phyloP scores from a whole-genome alignment of 2,797 vertebrate genomes.

The Micropoecilia bifurca region DNA sequence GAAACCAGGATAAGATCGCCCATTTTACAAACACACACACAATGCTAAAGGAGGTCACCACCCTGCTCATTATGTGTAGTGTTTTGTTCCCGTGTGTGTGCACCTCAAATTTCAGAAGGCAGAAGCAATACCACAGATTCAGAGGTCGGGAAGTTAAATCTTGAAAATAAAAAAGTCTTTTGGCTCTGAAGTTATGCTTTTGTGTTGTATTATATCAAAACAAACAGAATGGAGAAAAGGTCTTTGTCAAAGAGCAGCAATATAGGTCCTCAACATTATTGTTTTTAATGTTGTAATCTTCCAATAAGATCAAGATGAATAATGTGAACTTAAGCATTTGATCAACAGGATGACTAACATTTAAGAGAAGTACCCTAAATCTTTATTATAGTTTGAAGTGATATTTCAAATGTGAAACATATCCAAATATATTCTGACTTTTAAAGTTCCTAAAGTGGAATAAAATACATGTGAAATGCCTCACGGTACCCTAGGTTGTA shows the following conservation, averaged over 20 bases:
- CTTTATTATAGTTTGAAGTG: not conserved
- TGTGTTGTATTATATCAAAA: not conserved
- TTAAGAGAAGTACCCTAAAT: not conserved
- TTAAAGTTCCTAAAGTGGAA: constrained; percentile 43
- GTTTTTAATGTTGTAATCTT: not conserved
- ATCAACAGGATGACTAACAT: not conserved
- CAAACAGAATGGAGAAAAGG: not conserved
- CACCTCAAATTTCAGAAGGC: constrained; percentile 57
- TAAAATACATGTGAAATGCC: constrained; percentile 43
- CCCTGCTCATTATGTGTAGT: constrained; percentile 67
- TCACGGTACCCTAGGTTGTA: constrained; percentile 43
- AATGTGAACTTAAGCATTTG: constrained; percentile 3
- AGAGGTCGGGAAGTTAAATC: constrained; percentile 16
- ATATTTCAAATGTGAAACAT: constrained; percentile 7
- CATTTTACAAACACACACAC: constrained; percentile 55
- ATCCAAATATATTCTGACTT: constrained; percentile 25
- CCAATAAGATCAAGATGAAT: not conserved
- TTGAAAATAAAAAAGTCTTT: not conserved
- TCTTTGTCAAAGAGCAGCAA: not conserved
- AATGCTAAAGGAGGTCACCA: constrained; percentile 75
- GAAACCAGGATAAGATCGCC: constrained; percentile 61
- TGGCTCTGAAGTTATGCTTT: not conserved
- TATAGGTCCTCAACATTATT: not conserved
- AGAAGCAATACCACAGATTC: constrained; percentile 21
- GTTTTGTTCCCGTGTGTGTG: constrained; percentile 43